Conservation (phyloP, 2,113 vertebrate species). For the Sorex fumeus region DNA sequence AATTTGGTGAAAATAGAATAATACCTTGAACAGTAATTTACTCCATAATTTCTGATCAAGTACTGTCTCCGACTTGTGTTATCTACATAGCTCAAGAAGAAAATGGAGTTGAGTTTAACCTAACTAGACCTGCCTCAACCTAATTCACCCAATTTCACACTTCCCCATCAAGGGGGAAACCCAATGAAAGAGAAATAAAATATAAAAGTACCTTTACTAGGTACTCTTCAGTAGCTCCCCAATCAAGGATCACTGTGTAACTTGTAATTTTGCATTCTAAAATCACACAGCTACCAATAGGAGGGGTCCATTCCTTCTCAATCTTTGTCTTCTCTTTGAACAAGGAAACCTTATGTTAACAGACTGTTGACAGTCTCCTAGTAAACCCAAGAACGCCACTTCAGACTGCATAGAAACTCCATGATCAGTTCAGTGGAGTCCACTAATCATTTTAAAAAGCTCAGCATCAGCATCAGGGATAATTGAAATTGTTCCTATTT, state of each 20-base stretch:
- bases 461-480: constrained; percentile 58
- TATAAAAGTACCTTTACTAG: constrained; percentile 59
- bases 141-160: constrained; percentile 70
- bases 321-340: constrained; percentile 52
- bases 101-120: constrained; percentile 42
- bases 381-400: constrained; percentile 65
- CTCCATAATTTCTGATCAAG: constrained; percentile 27
- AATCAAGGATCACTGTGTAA: constrained; percentile 35
- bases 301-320: not conserved
- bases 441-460: constrained; percentile 63
- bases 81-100: constrained; percentile 63
- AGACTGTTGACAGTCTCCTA: constrained; percentile 66
- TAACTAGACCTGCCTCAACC: constrained; percentile 54
- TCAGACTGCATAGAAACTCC: constrained; percentile 53
- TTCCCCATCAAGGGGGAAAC: not conserved
- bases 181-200: constrained; percentile 12
- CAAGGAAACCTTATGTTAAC: constrained; percentile 68
- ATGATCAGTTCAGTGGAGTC: constrained; percentile 51
- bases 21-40: constrained; percentile 37
- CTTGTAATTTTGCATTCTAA: constrained; percentile 61
- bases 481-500: constrained; percentile 64
- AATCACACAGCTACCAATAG: constrained; percentile 12
- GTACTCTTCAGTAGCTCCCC: constrained; percentile 3
- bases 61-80: constrained; percentile 7
- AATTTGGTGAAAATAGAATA: constrained; percentile 27